Conservation (phyloP, 1,140 invertebrate species). For the Neotoxoptera formosana region DNA sequence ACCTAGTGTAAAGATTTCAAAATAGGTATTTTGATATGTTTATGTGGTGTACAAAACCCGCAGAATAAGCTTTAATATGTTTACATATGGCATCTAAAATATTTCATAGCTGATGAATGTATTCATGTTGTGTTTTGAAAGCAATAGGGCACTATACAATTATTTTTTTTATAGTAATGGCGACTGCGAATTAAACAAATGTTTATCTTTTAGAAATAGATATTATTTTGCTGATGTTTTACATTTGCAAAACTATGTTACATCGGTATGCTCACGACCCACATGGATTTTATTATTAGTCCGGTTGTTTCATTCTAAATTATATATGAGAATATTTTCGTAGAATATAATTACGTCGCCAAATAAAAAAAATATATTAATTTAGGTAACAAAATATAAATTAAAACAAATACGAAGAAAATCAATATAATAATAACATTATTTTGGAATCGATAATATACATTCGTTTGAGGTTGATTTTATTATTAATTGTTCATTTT, state of each 20-base stretch:
- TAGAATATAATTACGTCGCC: neutral
- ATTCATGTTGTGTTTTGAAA: neutral
- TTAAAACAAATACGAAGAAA: neutral
- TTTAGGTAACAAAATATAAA: neutral
- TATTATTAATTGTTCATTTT: neutral
- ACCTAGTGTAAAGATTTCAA: too few species aligned
- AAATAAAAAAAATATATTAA: neutral
- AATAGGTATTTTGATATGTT: neutral
- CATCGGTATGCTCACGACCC: neutral
- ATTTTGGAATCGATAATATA: neutral
- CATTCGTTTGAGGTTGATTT: neutral
- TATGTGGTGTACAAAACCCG: neutral
- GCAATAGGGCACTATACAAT: neutral
- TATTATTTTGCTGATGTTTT: slow-evolving; percentile 10
- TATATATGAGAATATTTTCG: slow-evolving; percentile 8
- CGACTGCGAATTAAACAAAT: neutral
- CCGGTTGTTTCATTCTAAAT: neutral
- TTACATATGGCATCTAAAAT: neutral
- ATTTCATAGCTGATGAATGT: neutral
- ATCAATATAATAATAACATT: neutral
- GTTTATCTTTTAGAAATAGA: slow-evolving; percentile 18
- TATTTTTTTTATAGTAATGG: neutral
- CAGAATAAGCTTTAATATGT: neutral
- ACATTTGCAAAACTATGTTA: neutral
- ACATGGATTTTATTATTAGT: slow-evolving; percentile 45